These are phyloP conservation scores for Ptychoptera albimana DNA, from an alignment of 2,888 invertebrate species.

Conservation along the genomic window DNA sequence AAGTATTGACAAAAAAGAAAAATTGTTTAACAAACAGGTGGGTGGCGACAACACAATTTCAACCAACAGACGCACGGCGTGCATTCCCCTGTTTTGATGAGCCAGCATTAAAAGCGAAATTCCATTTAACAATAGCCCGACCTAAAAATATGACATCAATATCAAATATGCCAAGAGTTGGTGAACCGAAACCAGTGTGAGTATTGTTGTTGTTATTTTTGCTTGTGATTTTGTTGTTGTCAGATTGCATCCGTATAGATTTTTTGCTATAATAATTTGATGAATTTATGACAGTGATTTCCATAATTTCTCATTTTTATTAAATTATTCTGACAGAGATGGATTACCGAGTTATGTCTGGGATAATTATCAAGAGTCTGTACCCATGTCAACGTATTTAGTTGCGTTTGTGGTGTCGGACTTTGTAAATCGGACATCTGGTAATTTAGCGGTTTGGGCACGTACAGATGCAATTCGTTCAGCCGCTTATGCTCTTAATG, in stretches of 20 bases:
- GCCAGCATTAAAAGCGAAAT: conserved; percentile 65
- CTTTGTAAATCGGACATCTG: conserved; percentile 40
- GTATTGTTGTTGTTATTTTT: conserved; percentile 7
- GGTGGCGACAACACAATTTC: conserved; percentile 70
- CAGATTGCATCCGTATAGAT: background rate
- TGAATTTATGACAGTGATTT: background rate
- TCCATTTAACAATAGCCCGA: conserved; percentile 60
- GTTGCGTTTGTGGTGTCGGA: conserved; percentile 74
- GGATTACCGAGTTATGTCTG: conserved; percentile 47
- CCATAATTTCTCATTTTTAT: background rate
- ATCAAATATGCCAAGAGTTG: conserved; percentile 55
- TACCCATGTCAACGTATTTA: conserved; percentile 82
- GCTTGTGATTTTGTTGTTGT: background rate
- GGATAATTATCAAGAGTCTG: conserved; percentile 60
- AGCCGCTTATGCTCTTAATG: conserved; percentile 55
- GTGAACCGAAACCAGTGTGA: conserved; percentile 19
- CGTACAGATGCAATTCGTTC: conserved; percentile 52
- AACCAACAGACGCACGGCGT: conserved; percentile 63
- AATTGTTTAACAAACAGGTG: conserved; percentile 36
- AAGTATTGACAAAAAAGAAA: too few species aligned
- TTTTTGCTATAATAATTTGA: background rate
- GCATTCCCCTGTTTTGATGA: conserved; percentile 84
- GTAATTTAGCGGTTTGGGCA: conserved; percentile 54
- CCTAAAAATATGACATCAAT: conserved; percentile 54
- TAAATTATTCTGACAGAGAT: conserved; percentile 29